Evolutionary conservation across 2,797 vertebrate species (phyloP).

Genomic region (Graptemys geographica): DNA sequence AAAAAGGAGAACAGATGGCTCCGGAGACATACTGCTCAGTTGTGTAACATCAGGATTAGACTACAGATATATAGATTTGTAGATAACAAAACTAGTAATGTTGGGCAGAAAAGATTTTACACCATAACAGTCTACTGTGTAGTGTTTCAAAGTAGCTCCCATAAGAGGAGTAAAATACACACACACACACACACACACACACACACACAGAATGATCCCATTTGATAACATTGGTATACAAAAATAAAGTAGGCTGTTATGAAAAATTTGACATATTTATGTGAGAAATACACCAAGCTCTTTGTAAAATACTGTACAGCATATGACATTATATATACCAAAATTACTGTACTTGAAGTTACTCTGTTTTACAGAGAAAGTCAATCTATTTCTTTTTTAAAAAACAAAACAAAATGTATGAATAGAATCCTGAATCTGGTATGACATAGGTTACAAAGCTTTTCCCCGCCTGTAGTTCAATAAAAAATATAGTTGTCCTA

Average conservation of each 20-base stretch:
- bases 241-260: not conserved
- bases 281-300: not conserved
- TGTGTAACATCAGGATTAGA: not conserved
- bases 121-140: not conserved
- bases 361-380: slow-evolving; percentile 43
- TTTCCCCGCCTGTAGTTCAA: not conserved
- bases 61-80: not conserved
- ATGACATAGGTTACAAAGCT: slow-evolving; percentile 13
- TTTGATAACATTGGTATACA: not conserved
- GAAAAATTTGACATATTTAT: not conserved
- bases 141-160: not conserved
- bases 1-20: not conserved
- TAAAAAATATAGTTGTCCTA: not conserved
- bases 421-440: not conserved
- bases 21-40: fast-evolving
- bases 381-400: slow-evolving; percentile 35
- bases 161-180: not conserved
- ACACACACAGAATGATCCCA: fast-evolving
- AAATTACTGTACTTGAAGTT: slow-evolving; percentile 54
- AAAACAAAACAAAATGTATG: not conserved
- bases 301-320: slow-evolving; percentile 65
- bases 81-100: not conserved
- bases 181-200: fast-evolving
- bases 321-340: slow-evolving; percentile 17
- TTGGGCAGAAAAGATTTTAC: not conserved